A percentile compares a stretch with the other conserved stretches of the same genome.
Evolutionary conservation across 2,797 vertebrate genomes (phyloP).

Genomic region (Salarias fasciatus): DNA sequence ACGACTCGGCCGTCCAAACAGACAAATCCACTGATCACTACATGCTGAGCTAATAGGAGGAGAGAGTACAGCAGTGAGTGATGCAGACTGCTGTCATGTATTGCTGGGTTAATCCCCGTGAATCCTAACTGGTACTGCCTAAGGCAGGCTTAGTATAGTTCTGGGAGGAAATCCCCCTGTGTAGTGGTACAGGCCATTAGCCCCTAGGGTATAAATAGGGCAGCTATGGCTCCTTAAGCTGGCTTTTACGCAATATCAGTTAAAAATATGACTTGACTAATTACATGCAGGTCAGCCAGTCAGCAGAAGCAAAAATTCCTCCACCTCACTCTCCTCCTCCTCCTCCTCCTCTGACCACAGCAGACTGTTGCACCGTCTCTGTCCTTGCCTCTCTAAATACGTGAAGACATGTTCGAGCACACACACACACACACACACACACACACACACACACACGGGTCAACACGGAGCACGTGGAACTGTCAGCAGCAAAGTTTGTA

Average conservation of each 20-base stretch:
- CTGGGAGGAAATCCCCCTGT: conserved; percentile 78
- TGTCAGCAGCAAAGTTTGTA: conserved; percentile 43
- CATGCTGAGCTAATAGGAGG: conserved; percentile 10
- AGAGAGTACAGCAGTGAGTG: conserved; percentile 16
- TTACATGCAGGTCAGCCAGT: conserved; percentile 76
- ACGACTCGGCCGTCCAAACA: too few relatives aligned
- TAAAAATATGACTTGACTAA: conserved; percentile 85
- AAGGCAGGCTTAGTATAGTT: conserved; percentile 82
- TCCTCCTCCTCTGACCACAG: conserved; percentile 40
- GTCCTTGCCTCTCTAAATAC: conserved; percentile 12
- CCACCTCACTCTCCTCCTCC: conserved; percentile 36
- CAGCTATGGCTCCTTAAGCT: conserved; percentile 80
- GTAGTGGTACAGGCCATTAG: conserved; percentile 75
- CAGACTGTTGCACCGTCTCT: conserved; percentile 21
- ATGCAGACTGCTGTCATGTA: conserved; percentile 67
- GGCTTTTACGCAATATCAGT: conserved; percentile 84
- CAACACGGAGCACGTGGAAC: conserved; percentile 34
- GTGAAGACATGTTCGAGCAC: conserved; percentile 16
- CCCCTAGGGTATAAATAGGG: conserved; percentile 84
- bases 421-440: too few relatives aligned
- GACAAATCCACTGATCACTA: not conserved
- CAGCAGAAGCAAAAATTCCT: conserved; percentile 70
- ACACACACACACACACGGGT: conserved; percentile 26
- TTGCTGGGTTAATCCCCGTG: conserved; percentile 79
- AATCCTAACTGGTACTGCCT: conserved; percentile 77